These are phyloP conservation scores for Apamea epomidion DNA, from an alignment of 2,888 invertebrate species.

Conservation along the genomic window DNA sequence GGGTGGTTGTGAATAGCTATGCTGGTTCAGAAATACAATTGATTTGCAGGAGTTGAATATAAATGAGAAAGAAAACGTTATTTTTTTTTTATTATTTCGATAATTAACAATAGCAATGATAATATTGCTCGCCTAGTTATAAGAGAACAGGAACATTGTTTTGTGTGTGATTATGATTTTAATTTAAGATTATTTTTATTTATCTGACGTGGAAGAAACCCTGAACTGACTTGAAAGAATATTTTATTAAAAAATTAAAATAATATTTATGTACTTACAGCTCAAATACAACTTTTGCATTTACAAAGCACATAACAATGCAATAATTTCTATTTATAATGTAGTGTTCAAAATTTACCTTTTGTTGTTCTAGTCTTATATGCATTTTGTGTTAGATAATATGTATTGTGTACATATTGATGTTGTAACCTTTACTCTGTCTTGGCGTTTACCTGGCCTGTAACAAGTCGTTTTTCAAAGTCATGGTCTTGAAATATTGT, in stretches of 20 bases:
- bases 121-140: not conserved
- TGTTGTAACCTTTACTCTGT: constrained; percentile 13
- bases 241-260: not conserved
- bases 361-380: constrained; percentile 54
- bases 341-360: constrained; percentile 12
- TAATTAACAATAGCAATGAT: constrained; percentile 8
- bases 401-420: not conserved
- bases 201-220: constrained; percentile 14
- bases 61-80: not conserved
- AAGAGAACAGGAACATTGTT: constrained; percentile 9
- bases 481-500: not conserved
- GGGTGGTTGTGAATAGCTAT: too few relatives aligned
- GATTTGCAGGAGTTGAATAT: constrained; percentile 4
- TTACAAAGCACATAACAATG: constrained; percentile 6
- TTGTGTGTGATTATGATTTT: constrained; percentile 21
- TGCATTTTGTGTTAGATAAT: constrained; percentile 31
- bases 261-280: constrained; percentile 9
- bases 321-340: constrained; percentile 19
- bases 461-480: not conserved
- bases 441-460: constrained; percentile 14
- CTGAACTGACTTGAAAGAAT: not conserved
- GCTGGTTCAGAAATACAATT: not conserved
- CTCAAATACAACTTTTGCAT: constrained; percentile 26
- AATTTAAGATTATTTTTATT: constrained; percentile 6
- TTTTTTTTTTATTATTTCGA: too few relatives aligned